Evolutionary conservation across 2,888 invertebrate genomes (phyloP), one percentile per base, ranked within the genome.

Genomic region (Aquatica leii): DNA sequence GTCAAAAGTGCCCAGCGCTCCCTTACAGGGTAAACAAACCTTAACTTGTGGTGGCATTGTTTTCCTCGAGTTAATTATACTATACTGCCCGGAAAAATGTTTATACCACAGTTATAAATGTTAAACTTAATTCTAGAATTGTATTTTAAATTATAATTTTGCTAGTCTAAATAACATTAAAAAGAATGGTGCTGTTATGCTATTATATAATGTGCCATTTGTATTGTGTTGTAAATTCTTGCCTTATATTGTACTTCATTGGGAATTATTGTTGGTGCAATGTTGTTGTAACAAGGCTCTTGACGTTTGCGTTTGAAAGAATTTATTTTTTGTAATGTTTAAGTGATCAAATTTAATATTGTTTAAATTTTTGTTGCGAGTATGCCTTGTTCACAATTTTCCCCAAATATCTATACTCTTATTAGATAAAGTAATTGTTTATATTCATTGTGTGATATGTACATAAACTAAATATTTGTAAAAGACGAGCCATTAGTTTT

Each of bases 381-480:
- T n/a, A n/a, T n/a, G n/a, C 11, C 11, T 37, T 37, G 37, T 37
- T n/a, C 2, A 37, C 2, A 11, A 37, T 2, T 6, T 2, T 37
- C 24, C 24, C 24, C n/a, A n/a, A 24, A 24, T 24, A 24, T 24
- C 4, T 37, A n/a, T 37, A 11, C 12, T 3, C 37, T 11, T 37
- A 37, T 37, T 37, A 11, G 37, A 37, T 37, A n/a, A n/a, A 37
- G 2, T 37, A n/a, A n/a, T 37, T 37, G 37, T 37, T 37, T 46
- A n/a, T n/a, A 11, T 46, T 46, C 17, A 46, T 46, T 43, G 46
- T 46, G 46, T 46, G 46, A 46, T 46, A 46, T 46, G 46, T 46
- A 46, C 18, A 46, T 46, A 46, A 46, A 11, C 4, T 14, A 17
- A 8, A 14, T 43, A 9, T 46, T 18, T 46, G 46, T 46, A n/a